Evolutionary conservation across 2,113 vertebrate genomes (phyloP).

Genomic region (Aplodontia rufa): DNA sequence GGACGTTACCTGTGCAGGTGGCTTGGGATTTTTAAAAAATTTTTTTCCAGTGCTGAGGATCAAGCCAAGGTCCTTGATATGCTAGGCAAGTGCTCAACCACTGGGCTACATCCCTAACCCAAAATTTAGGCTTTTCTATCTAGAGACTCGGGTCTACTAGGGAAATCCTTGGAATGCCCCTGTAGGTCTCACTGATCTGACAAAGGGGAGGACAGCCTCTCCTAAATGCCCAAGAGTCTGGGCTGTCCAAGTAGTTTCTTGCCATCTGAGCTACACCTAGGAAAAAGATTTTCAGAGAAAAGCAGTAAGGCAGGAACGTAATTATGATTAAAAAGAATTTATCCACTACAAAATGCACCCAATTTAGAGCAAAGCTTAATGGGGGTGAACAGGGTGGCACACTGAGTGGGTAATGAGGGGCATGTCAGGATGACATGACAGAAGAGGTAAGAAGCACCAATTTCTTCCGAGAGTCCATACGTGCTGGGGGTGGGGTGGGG

Average conservation of each 20-base stretch:
- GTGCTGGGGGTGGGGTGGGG: too few relatives aligned
- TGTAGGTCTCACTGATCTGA: neutral
- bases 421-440: neutral
- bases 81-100: neutral
- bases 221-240: neutral
- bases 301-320: neutral
- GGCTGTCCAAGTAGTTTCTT: neutral
- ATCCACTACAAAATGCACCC: neutral
- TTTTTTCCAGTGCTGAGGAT: too few relatives aligned
- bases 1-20: neutral
- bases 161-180: neutral
- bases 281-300: constrained; percentile 14
- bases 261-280: neutral
- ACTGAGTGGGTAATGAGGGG: rapidly evolving
- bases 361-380: neutral
- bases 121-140: neutral
- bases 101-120: too few relatives aligned
- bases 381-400: neutral
- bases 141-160: neutral
- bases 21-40: neutral
- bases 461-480: neutral
- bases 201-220: neutral
- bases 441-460: neutral
- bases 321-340: constrained; percentile 55
- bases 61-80: too few relatives aligned